A percentile compares a stretch with the other conserved stretches of the same genome.
phyloP scores from a whole-genome alignment of 2,888 invertebrate species.

The Euplagia quadripunctaria region DNA sequence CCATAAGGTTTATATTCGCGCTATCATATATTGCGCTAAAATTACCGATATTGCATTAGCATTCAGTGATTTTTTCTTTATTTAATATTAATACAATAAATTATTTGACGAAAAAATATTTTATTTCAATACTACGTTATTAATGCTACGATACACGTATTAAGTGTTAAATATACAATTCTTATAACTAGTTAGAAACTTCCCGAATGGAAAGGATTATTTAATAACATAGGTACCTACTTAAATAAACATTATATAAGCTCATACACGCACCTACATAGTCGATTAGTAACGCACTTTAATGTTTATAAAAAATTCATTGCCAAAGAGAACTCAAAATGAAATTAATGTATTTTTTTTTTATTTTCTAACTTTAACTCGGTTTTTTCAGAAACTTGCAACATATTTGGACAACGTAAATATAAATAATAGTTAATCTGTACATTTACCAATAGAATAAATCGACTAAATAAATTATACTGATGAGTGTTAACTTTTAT shows the following conservation, averaged over 20 bases:
- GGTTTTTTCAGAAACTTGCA: not conserved
- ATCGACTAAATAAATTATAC: not conserved
- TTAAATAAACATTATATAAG: conserved; percentile 14
- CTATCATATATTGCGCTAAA: conserved; percentile 22
- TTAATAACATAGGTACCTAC: not conserved
- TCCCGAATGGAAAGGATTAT: not conserved
- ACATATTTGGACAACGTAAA: not conserved
- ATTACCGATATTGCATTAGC: not conserved
- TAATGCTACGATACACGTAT: conserved; percentile 75
- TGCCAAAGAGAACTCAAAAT: not conserved
- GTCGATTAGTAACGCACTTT: conserved; percentile 29
- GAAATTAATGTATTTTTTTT: not conserved
- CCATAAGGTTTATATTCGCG: conserved; percentile 20
- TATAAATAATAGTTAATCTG: not conserved
- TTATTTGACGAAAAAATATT: not conserved
- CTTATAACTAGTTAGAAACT: not conserved
- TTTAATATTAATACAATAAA: not conserved
- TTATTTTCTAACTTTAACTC: not conserved
- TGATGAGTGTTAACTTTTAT: not conserved
- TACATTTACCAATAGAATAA: not conserved
- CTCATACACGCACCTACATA: conserved; percentile 14
- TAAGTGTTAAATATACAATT: conserved; percentile 47
- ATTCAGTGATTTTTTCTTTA: not conserved
- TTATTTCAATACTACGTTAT: conserved; percentile 46
- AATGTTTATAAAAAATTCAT: not conserved